Base-by-base conservation (phyloP, 2,888 invertebrate species). In the Dugesia japonica region DNA sequence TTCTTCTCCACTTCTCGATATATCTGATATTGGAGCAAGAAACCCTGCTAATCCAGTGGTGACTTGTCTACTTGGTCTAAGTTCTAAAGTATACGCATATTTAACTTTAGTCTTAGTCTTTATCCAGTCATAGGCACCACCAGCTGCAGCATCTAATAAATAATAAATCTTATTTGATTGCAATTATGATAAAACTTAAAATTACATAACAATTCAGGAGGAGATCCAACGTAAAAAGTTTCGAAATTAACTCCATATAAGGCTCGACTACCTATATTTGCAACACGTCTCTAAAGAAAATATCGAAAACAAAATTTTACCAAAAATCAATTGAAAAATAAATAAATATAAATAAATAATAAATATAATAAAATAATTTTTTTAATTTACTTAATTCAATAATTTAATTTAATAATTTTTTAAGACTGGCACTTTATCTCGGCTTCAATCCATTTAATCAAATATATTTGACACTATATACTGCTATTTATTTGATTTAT, bases 31-130 rank as follows among this genome's bases (percentile, higher is more conserved):
- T 71, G 71, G 71, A 15, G 26, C 71, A 15, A 71, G 7, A 26
- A 71, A 71, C 9, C 71, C 71, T 9, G 7, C n/a, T 38, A 38
- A 38, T 17, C 38, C 38, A 13, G 9, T 9, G 13, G 23, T 71
- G 23, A 7, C n/a, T 7, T 13, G n/a, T 71, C 71, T n/a, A 71
- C 26, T 26, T 7, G 71, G 71, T 9, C 71, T n/a, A 71, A 71
- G 71, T 20, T 71, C 71, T n/a, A 71, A 71, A 26, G 71, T 71
- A 26, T 71, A 71, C n/a, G 71, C 26, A 71, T 71, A 71, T n/a
- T 71, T 71, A n/a, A 71, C 26, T 13, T n/a, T n/a, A 7, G 23
- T 9, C n/a, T 71, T 71, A 9, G 9, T 9, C n/a, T 71, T 71
- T n/a, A 71, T n/a, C 71, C 71, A 71, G 26, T 71, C 71, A 26